phyloP scores from a whole-genome alignment of 64 coral and sea anemone species.

The Actinia equina region DNA sequence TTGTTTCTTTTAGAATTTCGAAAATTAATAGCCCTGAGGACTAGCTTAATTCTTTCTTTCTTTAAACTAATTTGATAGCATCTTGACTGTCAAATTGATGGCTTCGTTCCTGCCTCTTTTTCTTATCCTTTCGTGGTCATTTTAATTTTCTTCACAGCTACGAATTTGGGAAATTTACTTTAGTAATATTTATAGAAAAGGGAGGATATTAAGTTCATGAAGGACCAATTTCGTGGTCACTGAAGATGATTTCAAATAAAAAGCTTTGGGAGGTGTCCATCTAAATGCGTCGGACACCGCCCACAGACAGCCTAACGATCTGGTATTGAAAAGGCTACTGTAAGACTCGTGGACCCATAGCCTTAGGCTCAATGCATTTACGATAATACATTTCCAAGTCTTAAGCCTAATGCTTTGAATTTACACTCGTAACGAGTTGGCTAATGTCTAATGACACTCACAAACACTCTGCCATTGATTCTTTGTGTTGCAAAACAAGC shows the following conservation, averaged over 20 bases:
- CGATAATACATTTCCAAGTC: not conserved
- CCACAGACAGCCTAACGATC: not conserved
- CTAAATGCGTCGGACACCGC: not conserved
- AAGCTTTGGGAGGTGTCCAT: not conserved
- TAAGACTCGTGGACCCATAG: not conserved
- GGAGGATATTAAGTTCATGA: not conserved
- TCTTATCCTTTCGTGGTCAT: not conserved
- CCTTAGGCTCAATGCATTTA: constrained; percentile 3
- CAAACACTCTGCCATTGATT: not conserved
- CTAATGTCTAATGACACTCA: not conserved
- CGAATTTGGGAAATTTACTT: no score
- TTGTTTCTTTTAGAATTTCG: not conserved
- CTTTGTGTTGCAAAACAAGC: constrained; percentile 7
- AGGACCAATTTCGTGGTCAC: not conserved
- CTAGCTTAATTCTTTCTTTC: constrained; percentile 1
- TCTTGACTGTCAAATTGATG: not conserved
- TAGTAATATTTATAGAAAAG: no score
- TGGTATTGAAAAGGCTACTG: not conserved
- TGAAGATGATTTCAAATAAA: not conserved
- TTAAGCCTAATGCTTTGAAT: not conserved
- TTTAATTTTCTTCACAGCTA: no score
- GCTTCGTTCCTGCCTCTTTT: not conserved
- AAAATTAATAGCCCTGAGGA: not conserved
- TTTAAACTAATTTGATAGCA: constrained; percentile 9
- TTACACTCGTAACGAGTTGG: not conserved